Conservation (phyloP, 2,888 invertebrate species). For the Microplitis deprimator region DNA sequence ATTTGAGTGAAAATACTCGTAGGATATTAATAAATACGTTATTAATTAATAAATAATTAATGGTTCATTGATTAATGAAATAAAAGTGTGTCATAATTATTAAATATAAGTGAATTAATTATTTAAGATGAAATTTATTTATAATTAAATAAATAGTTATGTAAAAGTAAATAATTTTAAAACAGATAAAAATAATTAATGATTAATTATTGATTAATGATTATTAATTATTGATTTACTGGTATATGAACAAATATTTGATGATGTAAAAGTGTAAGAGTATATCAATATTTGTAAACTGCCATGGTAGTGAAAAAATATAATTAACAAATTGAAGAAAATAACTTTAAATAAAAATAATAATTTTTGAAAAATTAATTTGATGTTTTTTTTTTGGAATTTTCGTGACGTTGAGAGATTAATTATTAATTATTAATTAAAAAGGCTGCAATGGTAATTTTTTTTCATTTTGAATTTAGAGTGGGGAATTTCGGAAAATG, state of each 20-base stretch:
- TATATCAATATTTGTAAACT: constrained; percentile 32
- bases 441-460: too few relatives aligned
- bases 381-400: too few relatives aligned
- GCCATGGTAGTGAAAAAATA: too few relatives aligned
- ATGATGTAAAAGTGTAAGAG: neutral
- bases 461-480: too few relatives aligned
- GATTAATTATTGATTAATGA: constrained; percentile 30
- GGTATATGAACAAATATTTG: constrained; percentile 32
- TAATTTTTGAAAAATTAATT: too few relatives aligned
- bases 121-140: constrained; percentile 59
- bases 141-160: constrained; percentile 43
- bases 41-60: neutral
- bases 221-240: constrained; percentile 31
- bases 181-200: constrained; percentile 46
- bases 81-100: constrained; percentile 12
- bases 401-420: too few relatives aligned
- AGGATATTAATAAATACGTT: neutral
- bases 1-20: neutral
- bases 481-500: too few relatives aligned
- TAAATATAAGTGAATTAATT: constrained; percentile 39
- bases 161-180: constrained; percentile 24
- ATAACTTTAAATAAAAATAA: too few relatives aligned
- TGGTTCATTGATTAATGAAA: constrained; percentile 17
- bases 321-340: too few relatives aligned
- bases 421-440: too few relatives aligned